phyloP scores from a whole-genome alignment of 2,888 invertebrate species.

The Andrena flavipes region DNA sequence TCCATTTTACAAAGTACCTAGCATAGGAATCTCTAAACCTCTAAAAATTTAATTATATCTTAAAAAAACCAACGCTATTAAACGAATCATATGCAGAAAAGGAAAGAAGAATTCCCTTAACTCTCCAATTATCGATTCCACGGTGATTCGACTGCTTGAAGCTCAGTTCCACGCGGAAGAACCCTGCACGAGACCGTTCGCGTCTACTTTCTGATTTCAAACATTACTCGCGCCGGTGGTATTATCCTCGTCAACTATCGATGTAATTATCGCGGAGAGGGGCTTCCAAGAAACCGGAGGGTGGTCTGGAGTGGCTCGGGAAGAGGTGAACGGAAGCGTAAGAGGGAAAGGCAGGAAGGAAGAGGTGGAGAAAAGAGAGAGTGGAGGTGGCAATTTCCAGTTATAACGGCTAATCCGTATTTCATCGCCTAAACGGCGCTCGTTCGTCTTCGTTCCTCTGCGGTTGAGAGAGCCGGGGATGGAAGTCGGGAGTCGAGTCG shows the following conservation, averaged over 20 bases:
- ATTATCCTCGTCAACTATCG: slow-evolving; percentile 47
- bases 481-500: slow-evolving; percentile 84
- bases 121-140: neutral
- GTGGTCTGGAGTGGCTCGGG: neutral
- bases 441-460: slow-evolving; percentile 81
- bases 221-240: slow-evolving; percentile 32
- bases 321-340: slow-evolving; percentile 18
- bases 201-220: slow-evolving; percentile 29
- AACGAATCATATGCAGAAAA: neutral
- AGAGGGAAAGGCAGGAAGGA: slow-evolving; percentile 40
- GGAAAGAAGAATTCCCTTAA: neutral
- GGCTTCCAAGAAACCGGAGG: slow-evolving; percentile 30
- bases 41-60: too few relatives aligned
- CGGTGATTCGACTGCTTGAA: neutral
- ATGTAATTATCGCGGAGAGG: slow-evolving; percentile 34
- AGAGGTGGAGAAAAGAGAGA: slow-evolving; percentile 43
- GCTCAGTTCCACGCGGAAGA: neutral
- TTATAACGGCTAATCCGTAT: slow-evolving; percentile 84
- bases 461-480: slow-evolving; percentile 73
- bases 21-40: too few relatives aligned
- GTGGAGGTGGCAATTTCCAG: slow-evolving; percentile 82
- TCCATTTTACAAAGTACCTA: too few relatives aligned
- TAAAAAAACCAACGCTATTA: too few relatives aligned
- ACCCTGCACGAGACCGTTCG: neutral
- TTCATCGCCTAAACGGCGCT: slow-evolving; percentile 82